Percentiles rank a stretch among this genome's conserved stretches.
These are phyloP conservation scores for Griposia aprilina DNA, from an alignment of 2,888 invertebrate species.

Conservation along the genomic window DNA sequence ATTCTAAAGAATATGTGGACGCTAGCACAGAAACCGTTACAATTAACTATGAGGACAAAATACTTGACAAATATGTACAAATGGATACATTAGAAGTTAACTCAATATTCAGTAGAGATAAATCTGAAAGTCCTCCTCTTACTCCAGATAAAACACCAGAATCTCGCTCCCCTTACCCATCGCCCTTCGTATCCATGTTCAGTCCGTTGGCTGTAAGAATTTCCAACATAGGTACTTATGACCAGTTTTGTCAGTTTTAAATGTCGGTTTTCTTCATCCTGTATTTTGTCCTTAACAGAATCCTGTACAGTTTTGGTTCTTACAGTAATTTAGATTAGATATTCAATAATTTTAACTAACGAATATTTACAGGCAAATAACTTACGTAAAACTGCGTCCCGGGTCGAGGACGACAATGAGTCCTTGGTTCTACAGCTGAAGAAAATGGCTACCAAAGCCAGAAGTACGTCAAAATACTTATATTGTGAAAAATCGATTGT, in stretches of 20 bases:
- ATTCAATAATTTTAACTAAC: conserved; percentile 81
- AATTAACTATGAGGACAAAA: conserved; percentile 36
- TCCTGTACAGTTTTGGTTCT: conserved; percentile 55
- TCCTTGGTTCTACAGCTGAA: conserved; percentile 98
- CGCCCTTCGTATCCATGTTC: conserved; percentile 86
- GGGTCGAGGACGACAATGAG: conserved; percentile 99
- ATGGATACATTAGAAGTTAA: conserved; percentile 54
- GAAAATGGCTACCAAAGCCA: conserved; percentile 97
- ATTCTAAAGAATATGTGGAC: conserved; percentile 70
- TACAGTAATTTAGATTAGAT: conserved; percentile 66
- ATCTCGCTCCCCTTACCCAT: conserved; percentile 77
- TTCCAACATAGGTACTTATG: conserved; percentile 88
- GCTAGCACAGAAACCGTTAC: conserved; percentile 77
- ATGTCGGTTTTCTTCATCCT: conserved; percentile 71
- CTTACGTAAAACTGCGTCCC: conserved; percentile 96
- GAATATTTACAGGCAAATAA: conserved; percentile 94
- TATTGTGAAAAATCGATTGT: conserved; percentile 82
- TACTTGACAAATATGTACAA: conserved; percentile 64
- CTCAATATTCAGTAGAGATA: conserved; percentile 73
- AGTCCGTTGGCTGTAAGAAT: conserved; percentile 88
- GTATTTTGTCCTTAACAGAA: conserved; percentile 64
- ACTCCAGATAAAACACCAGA: conserved; percentile 80
- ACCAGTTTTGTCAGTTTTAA: conserved; percentile 67
- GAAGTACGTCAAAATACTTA: conserved; percentile 92
- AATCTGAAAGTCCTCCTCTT: conserved; percentile 88